Base-by-base conservation (phyloP, 2,797 vertebrate species). In the Pipistrellus nathusii region DNA sequence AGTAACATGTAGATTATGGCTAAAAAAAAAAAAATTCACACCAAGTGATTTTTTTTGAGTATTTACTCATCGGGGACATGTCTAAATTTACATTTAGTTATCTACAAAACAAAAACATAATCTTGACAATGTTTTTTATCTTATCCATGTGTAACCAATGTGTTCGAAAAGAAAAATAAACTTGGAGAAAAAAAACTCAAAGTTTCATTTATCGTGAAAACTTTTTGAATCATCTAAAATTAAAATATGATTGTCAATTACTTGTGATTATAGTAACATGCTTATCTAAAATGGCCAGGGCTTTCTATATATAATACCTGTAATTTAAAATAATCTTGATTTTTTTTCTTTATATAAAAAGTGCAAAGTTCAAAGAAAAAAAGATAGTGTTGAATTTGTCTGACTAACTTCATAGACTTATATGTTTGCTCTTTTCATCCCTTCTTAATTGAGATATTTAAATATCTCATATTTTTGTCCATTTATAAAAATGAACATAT, bases 51-150 rank as follows among this genome's bases (percentile, higher is more conserved):
- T 92, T 91, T 91, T 80, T 82, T 77, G 15, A 55, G 44, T 55
- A 51, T 69, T 84, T 91, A 25, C 38, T 78, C 76, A 84, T 88
- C 30, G 71, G 30, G 6, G 32, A 1, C 21, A 44, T 51, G 69
- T n/a, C 13, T 53, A 85, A 62, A 90, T 59, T 48, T 85, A 72
- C 21, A 77, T 68, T 80, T 80, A 77, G 77, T 76, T 85, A 68
- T 82, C 57, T 88, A 94, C 83, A 90, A 86, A 30, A n/a, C 66
- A 75, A 91, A 90, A 88, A 80, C 78, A 66, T 59, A 41, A 51
- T 64, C 23, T 92, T 83, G 73, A 32, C 48, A 69, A 38, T 83
- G 35, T 32, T 90, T 59, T 76, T 82, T 25, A 48, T 80, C 20
- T 83, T 77, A 82, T 71, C n/a, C 11, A 6, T 64, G 48, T 32